These are phyloP conservation scores for Agelastica alni DNA, from an alignment of 2,888 invertebrate species.

Conservation along the genomic window DNA sequence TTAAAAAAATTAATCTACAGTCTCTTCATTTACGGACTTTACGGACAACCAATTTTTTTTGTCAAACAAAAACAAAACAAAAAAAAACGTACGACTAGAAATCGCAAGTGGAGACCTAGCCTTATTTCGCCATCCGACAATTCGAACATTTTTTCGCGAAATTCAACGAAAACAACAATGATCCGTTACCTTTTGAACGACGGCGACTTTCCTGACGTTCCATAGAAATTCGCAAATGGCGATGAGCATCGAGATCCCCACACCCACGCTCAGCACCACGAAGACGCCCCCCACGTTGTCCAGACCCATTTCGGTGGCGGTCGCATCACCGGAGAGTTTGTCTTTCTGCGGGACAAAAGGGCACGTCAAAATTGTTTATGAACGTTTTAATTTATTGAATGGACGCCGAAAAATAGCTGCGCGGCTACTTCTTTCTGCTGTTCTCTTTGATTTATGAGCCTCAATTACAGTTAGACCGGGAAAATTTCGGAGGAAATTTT, in stretches of 20 bases:
- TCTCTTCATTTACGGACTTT: too few species aligned
- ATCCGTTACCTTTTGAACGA: conserved; percentile 78
- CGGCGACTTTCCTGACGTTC: conserved; percentile 78
- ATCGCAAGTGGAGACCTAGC: too few species aligned
- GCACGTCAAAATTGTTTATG: conserved; percentile 28
- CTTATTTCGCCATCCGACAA: too few species aligned
- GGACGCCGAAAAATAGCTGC: not conserved
- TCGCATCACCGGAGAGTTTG: conserved; percentile 41
- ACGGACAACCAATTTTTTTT: too few species aligned
- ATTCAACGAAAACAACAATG: too few species aligned
- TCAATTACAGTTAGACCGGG: too few species aligned
- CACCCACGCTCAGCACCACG: conserved; percentile 78
- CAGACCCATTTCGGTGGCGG: conserved; percentile 70
- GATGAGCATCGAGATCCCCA: conserved; percentile 70
- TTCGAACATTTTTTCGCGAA: too few species aligned
- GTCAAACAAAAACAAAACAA: too few species aligned
- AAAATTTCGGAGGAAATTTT: too few species aligned
- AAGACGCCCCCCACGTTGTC: conserved; percentile 92
- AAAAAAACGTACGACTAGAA: too few species aligned
- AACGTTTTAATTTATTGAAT: conserved; percentile 28
- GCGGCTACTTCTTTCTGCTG: not conserved
- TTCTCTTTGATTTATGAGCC: not conserved
- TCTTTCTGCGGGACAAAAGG: conserved; percentile 38
- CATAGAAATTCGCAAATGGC: conserved; percentile 84
- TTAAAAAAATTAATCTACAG: too few species aligned